Evolutionary conservation across 2,113 vertebrate genomes (phyloP), one percentile per base, ranked within the genome.

Genomic region (Anser brachyrhynchus): DNA sequence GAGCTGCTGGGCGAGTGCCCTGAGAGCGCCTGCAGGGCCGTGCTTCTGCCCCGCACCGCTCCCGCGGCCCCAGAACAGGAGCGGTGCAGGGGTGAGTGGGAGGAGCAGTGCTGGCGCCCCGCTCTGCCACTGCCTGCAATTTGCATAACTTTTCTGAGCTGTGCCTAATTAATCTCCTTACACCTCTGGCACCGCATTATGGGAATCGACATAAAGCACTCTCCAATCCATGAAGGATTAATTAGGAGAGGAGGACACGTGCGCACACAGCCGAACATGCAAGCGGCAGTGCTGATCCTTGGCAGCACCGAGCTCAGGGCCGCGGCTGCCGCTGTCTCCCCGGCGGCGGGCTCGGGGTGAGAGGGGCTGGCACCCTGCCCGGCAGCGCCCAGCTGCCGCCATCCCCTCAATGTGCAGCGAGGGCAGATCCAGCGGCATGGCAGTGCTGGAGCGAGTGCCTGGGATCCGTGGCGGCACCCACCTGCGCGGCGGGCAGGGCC

Each of bases 221-320:
- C 41, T 43, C 67, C 19, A 7, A 13, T 3, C 58, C 41, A 3
- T 11, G 52, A n/a, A 28, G 58, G 16, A 43, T 90, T 64, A 46
- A 77, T 43, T 6, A 62, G 55, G 55, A 58, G 55, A 22, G 31
- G 15, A 13, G 74, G 16, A 58, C 20, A 29, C 4, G 39, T 1
- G 20, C 3, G 0, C 3, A 2, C 29, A 21, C 46, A 17, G 46
- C 31, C 35, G 6, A 41, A 44, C 84, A 10, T 5, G 1, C 26
- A 9, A 21, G 65, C 13, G 2, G 52, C 3, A 1, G 55, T 11
- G 35, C 29, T 13, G 23, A 52, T 61, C 37, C 26, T 22, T 25
- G 9, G 18, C 6, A 1, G 61, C 5, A 11, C 22, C 1, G 7
- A 41, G 26, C 19, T 35, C 29, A 31, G 3, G 31, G 11, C 3